Percentiles rank a stretch among this genome's conserved stretches.
These are phyloP conservation scores for Phaenicophaeus curvirostris DNA, from an alignment of 2,797 vertebrate genomes.

Conservation along the genomic window DNA sequence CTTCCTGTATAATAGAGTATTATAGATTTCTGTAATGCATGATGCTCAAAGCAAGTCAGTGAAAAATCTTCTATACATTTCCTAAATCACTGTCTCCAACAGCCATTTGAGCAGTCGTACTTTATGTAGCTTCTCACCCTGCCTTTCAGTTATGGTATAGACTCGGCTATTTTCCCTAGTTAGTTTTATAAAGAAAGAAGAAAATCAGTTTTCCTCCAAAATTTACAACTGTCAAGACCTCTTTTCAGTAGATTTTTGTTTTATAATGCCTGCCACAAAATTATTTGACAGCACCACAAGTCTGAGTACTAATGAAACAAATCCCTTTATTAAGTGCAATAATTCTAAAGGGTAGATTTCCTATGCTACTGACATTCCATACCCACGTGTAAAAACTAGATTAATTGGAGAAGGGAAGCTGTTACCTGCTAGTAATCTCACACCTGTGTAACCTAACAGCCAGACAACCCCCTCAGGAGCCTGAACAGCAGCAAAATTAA, in stretches of 20 bases:
- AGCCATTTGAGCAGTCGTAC: neutral
- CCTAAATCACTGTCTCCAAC: neutral
- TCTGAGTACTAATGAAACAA: neutral
- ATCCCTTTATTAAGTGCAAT: neutral
- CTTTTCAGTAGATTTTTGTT: neutral
- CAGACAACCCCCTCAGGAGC: neutral
- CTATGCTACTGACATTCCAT: neutral
- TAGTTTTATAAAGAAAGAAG: neutral
- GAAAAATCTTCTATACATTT: neutral
- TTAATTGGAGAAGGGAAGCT: neutral
- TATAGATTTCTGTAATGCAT: neutral
- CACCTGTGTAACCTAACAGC: neutral
- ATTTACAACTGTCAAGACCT: neutral
- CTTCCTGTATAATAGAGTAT: neutral
- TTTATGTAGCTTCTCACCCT: neutral
- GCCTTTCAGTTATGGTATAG: neutral
- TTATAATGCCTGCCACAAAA: neutral
- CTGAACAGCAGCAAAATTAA: neutral
- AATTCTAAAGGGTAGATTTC: neutral
- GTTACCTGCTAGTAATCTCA: neutral
- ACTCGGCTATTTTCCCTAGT: neutral
- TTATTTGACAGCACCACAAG: neutral
- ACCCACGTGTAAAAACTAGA: neutral
- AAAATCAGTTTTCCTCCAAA: neutral
- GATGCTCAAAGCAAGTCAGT: neutral